These are phyloP conservation scores for Bombus balteatus DNA, from an alignment of 1,140 invertebrate species.

Conservation along the genomic window DNA sequence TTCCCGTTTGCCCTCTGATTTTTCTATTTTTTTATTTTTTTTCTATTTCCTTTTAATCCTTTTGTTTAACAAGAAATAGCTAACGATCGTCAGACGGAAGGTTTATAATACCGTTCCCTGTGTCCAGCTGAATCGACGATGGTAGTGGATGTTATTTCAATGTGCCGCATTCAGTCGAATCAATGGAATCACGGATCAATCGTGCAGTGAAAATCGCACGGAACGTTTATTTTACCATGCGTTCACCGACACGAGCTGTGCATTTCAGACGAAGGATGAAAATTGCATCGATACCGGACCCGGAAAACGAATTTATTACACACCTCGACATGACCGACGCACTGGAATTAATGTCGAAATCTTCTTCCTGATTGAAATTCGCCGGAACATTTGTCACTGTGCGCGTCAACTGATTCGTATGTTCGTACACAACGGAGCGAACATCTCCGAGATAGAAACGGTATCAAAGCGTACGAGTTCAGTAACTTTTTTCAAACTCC, in stretches of 20 bases:
- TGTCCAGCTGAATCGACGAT: not conserved
- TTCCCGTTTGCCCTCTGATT: not conserved
- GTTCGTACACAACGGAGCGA: not conserved
- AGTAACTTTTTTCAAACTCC: conserved; percentile 13
- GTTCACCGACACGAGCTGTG: conserved; percentile 9
- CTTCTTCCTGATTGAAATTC: not conserved
- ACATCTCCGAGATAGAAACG: not conserved
- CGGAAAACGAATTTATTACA: conserved; percentile 26
- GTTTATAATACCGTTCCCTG: conserved; percentile 20
- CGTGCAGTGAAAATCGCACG: conserved; percentile 57
- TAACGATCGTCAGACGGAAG: not conserved
- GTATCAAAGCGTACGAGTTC: no score
- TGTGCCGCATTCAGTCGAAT: conserved; percentile 56
- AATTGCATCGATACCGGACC: not conserved
- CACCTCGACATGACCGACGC: not conserved
- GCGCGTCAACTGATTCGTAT: not conserved
- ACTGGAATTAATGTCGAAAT: conserved; percentile 22
- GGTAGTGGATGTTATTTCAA: conserved; percentile 48
- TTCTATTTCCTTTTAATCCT: not conserved
- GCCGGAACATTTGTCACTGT: not conserved
- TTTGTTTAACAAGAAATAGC: not conserved
- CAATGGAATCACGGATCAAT: conserved; percentile 60
- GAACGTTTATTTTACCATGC: conserved; percentile 24
- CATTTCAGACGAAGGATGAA: conserved; percentile 8
- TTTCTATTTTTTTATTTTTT: not conserved